Conservation (phyloP, 2,113 vertebrate genomes). For the Kryptolebias marmoratus region DNA sequence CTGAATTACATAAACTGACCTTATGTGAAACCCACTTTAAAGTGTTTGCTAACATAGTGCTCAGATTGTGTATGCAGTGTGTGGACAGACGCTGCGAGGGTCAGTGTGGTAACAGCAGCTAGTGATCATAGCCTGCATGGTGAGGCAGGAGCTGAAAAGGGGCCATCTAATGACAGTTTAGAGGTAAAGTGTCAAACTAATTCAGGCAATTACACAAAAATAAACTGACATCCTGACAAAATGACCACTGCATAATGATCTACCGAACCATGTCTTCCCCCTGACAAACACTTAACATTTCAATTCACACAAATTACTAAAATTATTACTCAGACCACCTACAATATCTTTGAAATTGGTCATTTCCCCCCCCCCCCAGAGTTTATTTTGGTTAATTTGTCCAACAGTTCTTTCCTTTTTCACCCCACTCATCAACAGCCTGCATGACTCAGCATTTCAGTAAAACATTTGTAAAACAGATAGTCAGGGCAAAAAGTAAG, state of each 20-base stretch:
- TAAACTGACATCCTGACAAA: conserved; percentile 48
- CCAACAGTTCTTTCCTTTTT: too few species aligned
- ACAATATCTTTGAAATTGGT: neutral
- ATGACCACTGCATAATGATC: conserved; percentile 36
- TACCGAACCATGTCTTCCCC: conserved; percentile 34
- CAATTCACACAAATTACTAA: conserved; percentile 16
- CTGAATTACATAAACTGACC: conserved; percentile 35
- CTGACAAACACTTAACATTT: conserved; percentile 31
- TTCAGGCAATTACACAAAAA: conserved; percentile 48
- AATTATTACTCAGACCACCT: conserved; percentile 26
- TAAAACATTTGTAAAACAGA: too few species aligned
- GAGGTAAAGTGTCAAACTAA: conserved; percentile 64
- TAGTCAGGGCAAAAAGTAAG: too few species aligned
- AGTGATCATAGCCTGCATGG: conserved; percentile 12
- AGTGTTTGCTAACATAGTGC: conserved; percentile 53
- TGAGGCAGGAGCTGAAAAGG: conserved; percentile 23
- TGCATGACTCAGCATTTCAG: too few species aligned
- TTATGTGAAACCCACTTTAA: conserved; percentile 41
- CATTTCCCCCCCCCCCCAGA: neutral
- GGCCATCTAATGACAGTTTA: conserved; percentile 33
- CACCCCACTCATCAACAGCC: too few species aligned
- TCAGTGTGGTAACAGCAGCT: conserved; percentile 28
- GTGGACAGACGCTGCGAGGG: conserved; percentile 54
- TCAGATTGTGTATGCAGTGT: conserved; percentile 54
- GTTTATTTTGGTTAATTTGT: neutral